Percentiles rank a stretch among this genome's conserved stretches.
phyloP scores from a whole-genome alignment of 2,797 vertebrate species.

The Eleutherodactylus coqui region DNA sequence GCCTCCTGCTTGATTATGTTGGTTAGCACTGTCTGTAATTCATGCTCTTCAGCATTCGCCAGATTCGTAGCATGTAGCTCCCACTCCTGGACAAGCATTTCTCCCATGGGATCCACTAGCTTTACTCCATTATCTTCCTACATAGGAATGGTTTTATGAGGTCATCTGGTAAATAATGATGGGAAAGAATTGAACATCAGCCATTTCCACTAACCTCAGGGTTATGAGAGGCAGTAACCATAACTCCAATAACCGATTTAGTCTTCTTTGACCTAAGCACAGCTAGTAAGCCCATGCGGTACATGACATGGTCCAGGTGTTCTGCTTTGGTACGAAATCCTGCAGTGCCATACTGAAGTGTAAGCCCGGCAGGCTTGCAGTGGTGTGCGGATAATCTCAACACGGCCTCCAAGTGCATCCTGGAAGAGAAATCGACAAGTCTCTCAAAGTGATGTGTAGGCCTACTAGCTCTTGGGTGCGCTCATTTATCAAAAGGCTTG shows the following conservation, averaged over 20 bases:
- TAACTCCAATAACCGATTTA: conserved; percentile 85
- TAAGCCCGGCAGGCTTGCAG: conserved; percentile 81
- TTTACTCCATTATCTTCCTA: conserved; percentile 97
- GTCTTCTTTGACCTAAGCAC: conserved; percentile 84
- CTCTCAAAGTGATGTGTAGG: not conserved
- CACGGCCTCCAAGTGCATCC: conserved; percentile 81
- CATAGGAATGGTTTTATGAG: conserved; percentile 18
- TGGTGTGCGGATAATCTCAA: conserved; percentile 75
- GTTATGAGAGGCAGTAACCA: conserved; percentile 99
- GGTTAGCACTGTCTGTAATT: conserved; percentile 75
- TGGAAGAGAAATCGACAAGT: conserved; percentile 67
- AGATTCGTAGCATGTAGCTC: conserved; percentile 88
- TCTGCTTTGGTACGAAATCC: conserved; percentile 86
- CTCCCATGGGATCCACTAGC: conserved; percentile 91
- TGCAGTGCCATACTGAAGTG: conserved; percentile 91
- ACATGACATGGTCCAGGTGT: conserved; percentile 90
- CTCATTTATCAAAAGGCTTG: too few species aligned
- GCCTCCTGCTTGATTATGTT: conserved; percentile 82
- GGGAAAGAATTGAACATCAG: not conserved
- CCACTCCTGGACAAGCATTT: conserved; percentile 91
- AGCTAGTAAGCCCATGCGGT: conserved; percentile 92
- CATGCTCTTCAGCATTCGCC: conserved; percentile 87
- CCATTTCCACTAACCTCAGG: conserved; percentile 82
- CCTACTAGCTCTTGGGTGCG: too few species aligned
- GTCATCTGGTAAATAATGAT: not conserved